phyloP scores from a whole-genome alignment of 2,888 invertebrate species.

The Caenorhabditis plicata region DNA sequence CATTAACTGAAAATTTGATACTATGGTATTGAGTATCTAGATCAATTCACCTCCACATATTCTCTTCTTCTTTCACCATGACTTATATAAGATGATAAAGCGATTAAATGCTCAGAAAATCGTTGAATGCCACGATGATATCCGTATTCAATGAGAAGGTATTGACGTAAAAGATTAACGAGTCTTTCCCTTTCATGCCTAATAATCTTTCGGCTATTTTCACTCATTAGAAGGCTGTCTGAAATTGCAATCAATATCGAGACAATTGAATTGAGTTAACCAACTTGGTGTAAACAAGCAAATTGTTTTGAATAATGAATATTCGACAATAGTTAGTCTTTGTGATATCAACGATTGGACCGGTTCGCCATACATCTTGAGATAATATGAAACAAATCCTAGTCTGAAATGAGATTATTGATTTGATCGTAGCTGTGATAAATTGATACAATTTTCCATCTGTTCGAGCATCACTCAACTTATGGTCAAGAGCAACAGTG shows the following conservation, averaged over 20 bases:
- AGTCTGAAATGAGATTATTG: conserved; percentile 10
- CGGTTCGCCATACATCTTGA: conserved; percentile 40
- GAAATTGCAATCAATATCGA: background rate
- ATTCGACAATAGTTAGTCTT: conserved; percentile 31
- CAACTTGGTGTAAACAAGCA: conserved; percentile 40
- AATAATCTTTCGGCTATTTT: conserved; percentile 9
- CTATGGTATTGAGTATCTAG: background rate
- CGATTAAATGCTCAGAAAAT: conserved; percentile 18
- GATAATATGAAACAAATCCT: conserved; percentile 32
- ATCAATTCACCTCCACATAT: conserved; percentile 15
- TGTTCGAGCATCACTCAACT: conserved; percentile 15
- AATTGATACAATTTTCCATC: conserved; percentile 14
- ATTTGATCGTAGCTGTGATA: background rate
- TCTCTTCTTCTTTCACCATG: conserved; percentile 31
- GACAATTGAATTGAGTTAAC: background rate
- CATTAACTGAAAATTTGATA: conserved; percentile 26
- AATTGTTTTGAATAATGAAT: conserved; percentile 44
- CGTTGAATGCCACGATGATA: conserved; percentile 15
- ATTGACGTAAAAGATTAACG: conserved; percentile 18
- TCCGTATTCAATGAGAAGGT: conserved; percentile 26
- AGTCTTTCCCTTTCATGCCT: conserved; percentile 22
- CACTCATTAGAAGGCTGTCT: conserved; percentile 29
- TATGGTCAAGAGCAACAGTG: conserved; percentile 24
- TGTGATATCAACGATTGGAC: conserved; percentile 30
- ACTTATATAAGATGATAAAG: conserved; percentile 19